phyloP scores from a whole-genome alignment of 2,797 vertebrate species.

The Chelidonichthys spinosus region DNA sequence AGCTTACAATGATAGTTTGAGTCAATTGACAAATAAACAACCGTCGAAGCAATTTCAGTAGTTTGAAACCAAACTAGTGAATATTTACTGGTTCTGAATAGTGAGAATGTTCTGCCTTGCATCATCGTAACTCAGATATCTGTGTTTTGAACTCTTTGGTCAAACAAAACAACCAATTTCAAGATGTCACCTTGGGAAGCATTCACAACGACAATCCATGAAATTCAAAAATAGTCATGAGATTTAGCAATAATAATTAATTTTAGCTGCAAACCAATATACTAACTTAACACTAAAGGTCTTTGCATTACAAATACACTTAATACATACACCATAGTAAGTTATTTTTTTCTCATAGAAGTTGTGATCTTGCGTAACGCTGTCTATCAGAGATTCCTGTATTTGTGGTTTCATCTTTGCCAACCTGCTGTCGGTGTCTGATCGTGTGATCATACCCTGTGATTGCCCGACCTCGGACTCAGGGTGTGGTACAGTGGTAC shows the following conservation, averaged over 20 bases:
- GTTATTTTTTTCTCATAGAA: too few species aligned
- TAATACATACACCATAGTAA: background rate
- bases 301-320: background rate
- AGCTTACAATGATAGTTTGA: background rate
- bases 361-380: background rate
- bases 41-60: background rate
- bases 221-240: too few species aligned
- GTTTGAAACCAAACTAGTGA: background rate
- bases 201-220: background rate
- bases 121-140: background rate
- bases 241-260: background rate
- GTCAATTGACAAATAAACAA: background rate
- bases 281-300: background rate
- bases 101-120: background rate
- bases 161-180: background rate
- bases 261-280: background rate
- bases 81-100: background rate
- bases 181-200: background rate
- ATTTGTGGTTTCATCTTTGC: constrained; percentile 8
- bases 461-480: background rate
- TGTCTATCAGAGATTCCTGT: constrained; percentile 3
- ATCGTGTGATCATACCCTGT: background rate
- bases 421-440: background rate
- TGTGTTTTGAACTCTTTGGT: background rate
- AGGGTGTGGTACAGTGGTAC: constrained; percentile 4